These are phyloP conservation scores for Drosophila suboccidentalis DNA, from an alignment of 2,888 invertebrate species.

Conservation along the genomic window DNA sequence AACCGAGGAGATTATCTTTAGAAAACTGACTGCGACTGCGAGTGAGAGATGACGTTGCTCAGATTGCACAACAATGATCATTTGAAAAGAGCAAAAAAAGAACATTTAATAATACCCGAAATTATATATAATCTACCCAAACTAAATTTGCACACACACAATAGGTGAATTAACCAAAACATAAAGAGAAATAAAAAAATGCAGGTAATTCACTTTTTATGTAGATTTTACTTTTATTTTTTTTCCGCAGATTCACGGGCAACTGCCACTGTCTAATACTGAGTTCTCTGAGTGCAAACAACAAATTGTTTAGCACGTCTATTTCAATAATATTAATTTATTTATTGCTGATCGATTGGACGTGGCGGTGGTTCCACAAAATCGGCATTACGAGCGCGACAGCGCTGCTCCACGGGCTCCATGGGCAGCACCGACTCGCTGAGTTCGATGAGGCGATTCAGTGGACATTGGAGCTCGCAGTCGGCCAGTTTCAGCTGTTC, in stretches of 20 bases:
- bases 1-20: conserved; percentile 26
- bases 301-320: conserved; percentile 9
- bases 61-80: conserved; percentile 7
- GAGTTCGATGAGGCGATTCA: conserved; percentile 87
- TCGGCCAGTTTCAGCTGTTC: conserved; percentile 87
- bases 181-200: conserved; percentile 2
- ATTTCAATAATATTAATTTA: conserved; percentile 1
- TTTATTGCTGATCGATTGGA: conserved; percentile 68
- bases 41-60: conserved; percentile 15
- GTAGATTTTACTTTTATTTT: conserved; percentile 10
- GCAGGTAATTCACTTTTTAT: neutral
- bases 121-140: conserved; percentile 41
- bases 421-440: conserved; percentile 87
- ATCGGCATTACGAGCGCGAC: conserved; percentile 86
- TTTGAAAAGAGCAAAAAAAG: conserved; percentile 20
- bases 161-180: conserved; percentile 24
- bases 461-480: conserved; percentile 88
- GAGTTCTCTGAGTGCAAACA: conserved; percentile 22
- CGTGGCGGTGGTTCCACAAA: conserved; percentile 87
- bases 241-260: conserved; percentile 6
- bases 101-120: conserved; percentile 25
- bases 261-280: conserved; percentile 55
- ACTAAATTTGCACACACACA: conserved; percentile 20
- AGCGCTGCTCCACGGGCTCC: conserved; percentile 87
- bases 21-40: conserved; percentile 43